These are phyloP conservation scores for Spongia lamella DNA, from an alignment of 37 sponge, comb jelly and placozoan genomes.

Conservation along the genomic window DNA sequence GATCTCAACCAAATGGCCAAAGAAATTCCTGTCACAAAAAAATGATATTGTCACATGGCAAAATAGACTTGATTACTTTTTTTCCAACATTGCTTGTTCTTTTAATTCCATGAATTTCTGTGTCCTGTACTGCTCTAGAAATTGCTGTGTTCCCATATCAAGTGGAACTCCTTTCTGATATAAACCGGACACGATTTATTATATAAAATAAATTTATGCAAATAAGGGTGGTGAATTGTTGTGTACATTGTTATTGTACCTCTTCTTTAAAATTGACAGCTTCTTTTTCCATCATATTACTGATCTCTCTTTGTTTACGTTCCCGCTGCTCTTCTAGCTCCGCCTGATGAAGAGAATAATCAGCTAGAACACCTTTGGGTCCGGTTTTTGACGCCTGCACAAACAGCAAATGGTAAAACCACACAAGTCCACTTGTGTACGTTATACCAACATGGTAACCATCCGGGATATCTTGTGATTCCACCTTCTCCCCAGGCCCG, in stretches of 20 bases:
- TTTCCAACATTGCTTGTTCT: slow-evolving; percentile 36
- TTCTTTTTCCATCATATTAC: slow-evolving; percentile 35
- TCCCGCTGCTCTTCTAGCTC: slow-evolving; percentile 5
- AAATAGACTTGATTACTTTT: background rate
- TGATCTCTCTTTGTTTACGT: slow-evolving; percentile 26
- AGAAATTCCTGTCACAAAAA: slow-evolving; percentile 3
- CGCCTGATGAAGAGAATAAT: slow-evolving; percentile 49
- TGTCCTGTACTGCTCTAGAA: slow-evolving; percentile 62
- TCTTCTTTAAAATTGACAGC: slow-evolving; percentile 33
- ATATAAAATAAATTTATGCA: no score
- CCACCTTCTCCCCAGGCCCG: no score
- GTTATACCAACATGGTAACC: no score
- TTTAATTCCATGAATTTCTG: slow-evolving; percentile 62
- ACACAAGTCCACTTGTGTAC: no score
- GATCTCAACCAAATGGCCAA: slow-evolving; percentile 61
- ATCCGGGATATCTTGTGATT: no score
- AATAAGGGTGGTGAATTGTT: no score
- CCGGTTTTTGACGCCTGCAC: slow-evolving; percentile 44
- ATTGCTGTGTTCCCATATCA: background rate
- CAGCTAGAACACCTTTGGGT: slow-evolving; percentile 75
- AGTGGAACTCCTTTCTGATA: no score
- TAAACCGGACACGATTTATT: no score
- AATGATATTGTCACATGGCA: background rate
- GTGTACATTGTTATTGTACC: no score
- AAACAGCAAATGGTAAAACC: no score